These are phyloP conservation scores for Astropecten irregularis DNA, from an alignment of 53 echinoderm and acorn worm species.

Conservation along the genomic window DNA sequence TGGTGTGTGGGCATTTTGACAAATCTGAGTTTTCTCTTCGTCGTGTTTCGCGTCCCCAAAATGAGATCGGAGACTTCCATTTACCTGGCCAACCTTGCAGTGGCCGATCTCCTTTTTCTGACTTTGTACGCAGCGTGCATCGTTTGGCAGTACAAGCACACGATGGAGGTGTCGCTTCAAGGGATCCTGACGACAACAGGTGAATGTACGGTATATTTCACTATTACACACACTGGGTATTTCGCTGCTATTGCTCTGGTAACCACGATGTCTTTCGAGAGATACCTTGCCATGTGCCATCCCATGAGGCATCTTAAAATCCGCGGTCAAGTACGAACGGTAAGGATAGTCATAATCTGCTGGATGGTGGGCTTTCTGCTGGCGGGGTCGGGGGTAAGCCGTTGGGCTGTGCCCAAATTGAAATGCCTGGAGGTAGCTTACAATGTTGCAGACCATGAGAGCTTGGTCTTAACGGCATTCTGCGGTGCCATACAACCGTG, in stretches of 20 bases:
- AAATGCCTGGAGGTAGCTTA: conserved; percentile 9
- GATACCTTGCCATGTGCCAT: conserved; percentile 52
- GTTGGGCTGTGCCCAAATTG: not conserved
- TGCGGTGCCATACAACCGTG: not conserved
- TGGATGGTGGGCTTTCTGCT: conserved; percentile 8
- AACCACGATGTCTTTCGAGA: conserved; percentile 37
- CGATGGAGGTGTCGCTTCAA: no score
- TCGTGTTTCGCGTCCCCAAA: conserved; percentile 6
- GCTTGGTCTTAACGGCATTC: not conserved
- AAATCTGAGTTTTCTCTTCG: conserved; percentile 8
- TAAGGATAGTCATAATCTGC: conserved; percentile 17
- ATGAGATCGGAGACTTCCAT: not conserved
- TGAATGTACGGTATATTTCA: not conserved
- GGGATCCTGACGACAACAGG: no score
- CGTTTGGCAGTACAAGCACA: not conserved
- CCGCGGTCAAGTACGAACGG: not conserved
- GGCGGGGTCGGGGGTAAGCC: not conserved
- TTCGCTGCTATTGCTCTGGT: conserved; percentile 22
- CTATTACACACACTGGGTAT: not conserved
- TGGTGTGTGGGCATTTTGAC: not conserved
- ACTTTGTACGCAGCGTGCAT: not conserved
- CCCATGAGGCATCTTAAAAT: conserved; percentile 43
- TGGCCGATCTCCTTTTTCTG: not conserved
- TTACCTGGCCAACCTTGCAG: conserved; percentile 4
- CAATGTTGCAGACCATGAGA: not conserved